A percentile compares a stretch with the other conserved stretches of the same genome.
phyloP scores from a whole-genome alignment of 2,888 invertebrate species.

The Eupithecia vulgata region DNA sequence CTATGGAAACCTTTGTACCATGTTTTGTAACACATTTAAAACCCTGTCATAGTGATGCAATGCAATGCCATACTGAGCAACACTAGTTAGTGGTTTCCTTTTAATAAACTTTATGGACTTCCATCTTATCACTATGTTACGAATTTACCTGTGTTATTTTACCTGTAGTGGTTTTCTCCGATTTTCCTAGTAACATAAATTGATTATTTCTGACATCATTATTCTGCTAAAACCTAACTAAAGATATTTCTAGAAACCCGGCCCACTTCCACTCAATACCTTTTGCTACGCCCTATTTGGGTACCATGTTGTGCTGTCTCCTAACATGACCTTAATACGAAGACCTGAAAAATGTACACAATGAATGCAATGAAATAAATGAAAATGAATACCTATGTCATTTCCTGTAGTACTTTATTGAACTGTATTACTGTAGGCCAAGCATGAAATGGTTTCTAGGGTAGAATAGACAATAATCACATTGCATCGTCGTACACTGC shows the following conservation, averaged over 20 bases:
- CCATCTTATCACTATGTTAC: not conserved
- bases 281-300: too few relatives aligned
- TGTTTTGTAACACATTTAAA: not conserved
- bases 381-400: too few relatives aligned
- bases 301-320: too few relatives aligned
- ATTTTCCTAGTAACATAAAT: not conserved
- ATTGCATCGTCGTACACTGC: too few relatives aligned
- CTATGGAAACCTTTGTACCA: not conserved
- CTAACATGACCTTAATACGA: too few relatives aligned
- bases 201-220: not conserved
- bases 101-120: not conserved
- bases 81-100: not conserved
- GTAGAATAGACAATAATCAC: too few relatives aligned
- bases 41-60: not conserved
- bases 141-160: not conserved
- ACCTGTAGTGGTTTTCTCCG: not conserved
- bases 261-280: too few relatives aligned
- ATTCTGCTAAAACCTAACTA: too few relatives aligned
- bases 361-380: too few relatives aligned
- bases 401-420: not conserved
- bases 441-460: too few relatives aligned
- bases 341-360: too few relatives aligned
- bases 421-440: not conserved
- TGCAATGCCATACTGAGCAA: not conserved
- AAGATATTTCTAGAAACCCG: too few relatives aligned